phyloP scores from a whole-genome alignment of 2,797 vertebrate genomes.

The Rhynchonycteris naso region DNA sequence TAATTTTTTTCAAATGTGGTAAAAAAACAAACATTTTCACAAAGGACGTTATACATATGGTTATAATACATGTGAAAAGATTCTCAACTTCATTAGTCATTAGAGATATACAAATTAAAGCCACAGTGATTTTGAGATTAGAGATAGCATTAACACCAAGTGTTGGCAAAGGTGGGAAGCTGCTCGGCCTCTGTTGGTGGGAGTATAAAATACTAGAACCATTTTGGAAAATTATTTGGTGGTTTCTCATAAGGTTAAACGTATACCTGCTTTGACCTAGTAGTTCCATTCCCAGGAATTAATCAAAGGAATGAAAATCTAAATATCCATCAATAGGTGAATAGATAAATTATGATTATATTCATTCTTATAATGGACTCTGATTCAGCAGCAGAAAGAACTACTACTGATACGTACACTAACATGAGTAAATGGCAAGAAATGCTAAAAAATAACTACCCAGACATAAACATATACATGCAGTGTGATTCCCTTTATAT shows the following conservation, averaged over 20 bases:
- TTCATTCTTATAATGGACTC: not conserved
- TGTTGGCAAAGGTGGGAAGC: slow-evolving; percentile 4
- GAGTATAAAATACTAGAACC: not conserved
- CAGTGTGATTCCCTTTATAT: not conserved
- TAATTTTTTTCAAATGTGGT: not conserved
- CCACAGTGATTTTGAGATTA: not conserved
- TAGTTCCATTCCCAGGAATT: not conserved
- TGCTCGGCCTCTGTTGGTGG: not conserved
- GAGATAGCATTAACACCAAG: not conserved
- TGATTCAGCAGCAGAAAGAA: not conserved
- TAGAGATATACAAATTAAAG: not conserved
- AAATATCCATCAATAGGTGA: not conserved
- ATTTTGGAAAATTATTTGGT: not conserved
- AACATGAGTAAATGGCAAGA: not conserved
- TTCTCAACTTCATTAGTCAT: not conserved
- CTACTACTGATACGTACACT: not conserved
- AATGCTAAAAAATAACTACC: not conserved
- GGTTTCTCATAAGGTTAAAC: not conserved
- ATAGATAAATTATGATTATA: not conserved
- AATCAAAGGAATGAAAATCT: not conserved
- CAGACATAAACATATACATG: not conserved
- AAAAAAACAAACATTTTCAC: not conserved
- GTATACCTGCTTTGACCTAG: not conserved
- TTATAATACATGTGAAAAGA: not conserved
- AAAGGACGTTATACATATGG: not conserved